Evolutionary conservation across 1,140 invertebrate genomes (phyloP).

Genomic region (Pachypsylla venusta): DNA sequence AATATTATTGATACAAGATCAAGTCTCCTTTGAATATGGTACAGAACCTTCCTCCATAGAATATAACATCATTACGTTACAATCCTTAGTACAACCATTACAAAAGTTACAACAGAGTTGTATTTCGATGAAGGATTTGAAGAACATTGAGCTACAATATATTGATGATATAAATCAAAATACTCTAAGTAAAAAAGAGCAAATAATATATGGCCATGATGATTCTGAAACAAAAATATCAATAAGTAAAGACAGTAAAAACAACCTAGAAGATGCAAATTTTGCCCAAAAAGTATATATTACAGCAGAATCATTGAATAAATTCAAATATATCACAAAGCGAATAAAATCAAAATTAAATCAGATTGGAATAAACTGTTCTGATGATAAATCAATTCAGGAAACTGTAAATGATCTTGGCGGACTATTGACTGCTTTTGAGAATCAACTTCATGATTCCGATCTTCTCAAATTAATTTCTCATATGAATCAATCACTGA

Average conservation of each 20-base stretch:
- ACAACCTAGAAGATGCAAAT: neutral
- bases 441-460: neutral
- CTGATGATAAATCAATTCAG: neutral
- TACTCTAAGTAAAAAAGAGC: no score
- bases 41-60: constrained; percentile 23
- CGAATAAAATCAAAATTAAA: neutral
- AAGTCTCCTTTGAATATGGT: constrained; percentile 24
- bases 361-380: neutral
- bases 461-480: neutral
- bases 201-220: no score
- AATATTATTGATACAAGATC: constrained; percentile 24
- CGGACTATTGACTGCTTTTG: neutral
- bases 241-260: no score
- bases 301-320: constrained; percentile 12
- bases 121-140: no score
- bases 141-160: no score
- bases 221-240: no score
- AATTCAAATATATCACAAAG: constrained; percentile 10
- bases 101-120: constrained; percentile 11
- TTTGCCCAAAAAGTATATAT: neutral
- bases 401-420: neutral
- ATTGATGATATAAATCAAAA: no score
- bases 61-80: constrained; percentile 22
- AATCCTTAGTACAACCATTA: constrained; percentile 23
- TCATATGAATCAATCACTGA: neutral